A percentile compares a stretch with the other conserved stretches of the same genome.
These are phyloP conservation scores for Trissolcus basalis DNA, from an alignment of 1,140 invertebrate genomes.

Conservation along the genomic window DNA sequence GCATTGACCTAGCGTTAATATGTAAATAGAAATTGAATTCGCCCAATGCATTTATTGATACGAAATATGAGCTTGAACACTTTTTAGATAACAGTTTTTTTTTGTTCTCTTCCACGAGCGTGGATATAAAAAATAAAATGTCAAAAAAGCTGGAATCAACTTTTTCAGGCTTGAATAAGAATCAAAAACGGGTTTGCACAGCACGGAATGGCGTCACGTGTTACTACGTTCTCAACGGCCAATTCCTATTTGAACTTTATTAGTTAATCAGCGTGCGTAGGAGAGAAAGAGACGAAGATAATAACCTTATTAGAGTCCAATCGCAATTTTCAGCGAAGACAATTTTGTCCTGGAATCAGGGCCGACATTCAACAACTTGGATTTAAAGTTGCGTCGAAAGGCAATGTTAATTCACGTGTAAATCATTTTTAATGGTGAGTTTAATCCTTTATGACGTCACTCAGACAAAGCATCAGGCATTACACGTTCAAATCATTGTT, in stretches of 20 bases:
- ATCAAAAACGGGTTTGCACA: no score
- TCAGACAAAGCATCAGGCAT: constrained; percentile 24
- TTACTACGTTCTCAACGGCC: constrained; percentile 6
- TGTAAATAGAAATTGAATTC: no score
- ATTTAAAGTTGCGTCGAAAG: constrained; percentile 21
- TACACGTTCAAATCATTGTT: constrained; percentile 29
- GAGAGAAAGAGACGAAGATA: constrained; percentile 33
- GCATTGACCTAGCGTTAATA: no score
- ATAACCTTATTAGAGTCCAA: constrained; percentile 44
- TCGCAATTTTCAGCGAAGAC: constrained; percentile 34
- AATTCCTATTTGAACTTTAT: constrained; percentile 41
- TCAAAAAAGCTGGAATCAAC: no score
- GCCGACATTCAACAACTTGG: constrained; percentile 1
- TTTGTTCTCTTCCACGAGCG: no score
- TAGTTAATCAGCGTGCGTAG: constrained; percentile 35
- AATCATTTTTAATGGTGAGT: constrained; percentile 48
- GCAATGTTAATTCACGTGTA: constrained; percentile 31
- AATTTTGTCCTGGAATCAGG: constrained; percentile 34
- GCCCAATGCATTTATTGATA: no score
- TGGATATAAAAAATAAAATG: no score
- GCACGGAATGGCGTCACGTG: no score
- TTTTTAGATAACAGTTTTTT: no score
- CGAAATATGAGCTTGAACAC: no score
- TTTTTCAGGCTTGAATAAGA: no score
- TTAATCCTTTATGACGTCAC: constrained; percentile 42